phyloP scores from a whole-genome alignment of 1,140 invertebrate genomes.

The Trichomalopsis sarcophagae region DNA sequence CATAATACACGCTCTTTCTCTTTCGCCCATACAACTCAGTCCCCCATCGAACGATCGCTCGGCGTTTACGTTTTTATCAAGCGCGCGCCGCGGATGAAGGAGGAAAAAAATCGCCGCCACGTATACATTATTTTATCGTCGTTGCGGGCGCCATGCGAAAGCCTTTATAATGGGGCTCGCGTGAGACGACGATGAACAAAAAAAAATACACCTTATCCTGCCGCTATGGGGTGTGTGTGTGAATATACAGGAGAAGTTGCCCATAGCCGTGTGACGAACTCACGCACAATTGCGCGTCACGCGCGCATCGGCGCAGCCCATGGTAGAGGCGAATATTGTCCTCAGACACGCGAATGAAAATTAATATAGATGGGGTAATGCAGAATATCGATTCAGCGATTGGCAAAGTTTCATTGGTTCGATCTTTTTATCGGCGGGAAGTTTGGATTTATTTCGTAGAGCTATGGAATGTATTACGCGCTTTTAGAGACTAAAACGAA shows the following conservation, averaged over 20 bases:
- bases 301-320: neutral
- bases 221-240: neutral
- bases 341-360: neutral
- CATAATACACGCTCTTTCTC: neutral
- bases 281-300: neutral
- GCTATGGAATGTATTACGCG: neutral
- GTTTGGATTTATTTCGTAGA: neutral
- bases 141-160: neutral
- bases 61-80: neutral
- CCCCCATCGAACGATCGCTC: neutral
- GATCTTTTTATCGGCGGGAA: neutral
- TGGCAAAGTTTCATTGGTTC: neutral
- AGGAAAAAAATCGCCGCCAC: neutral
- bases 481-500: no score
- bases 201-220: neutral
- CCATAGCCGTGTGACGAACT: neutral
- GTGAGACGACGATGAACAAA: neutral
- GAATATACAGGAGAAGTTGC: neutral
- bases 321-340: neutral
- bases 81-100: neutral
- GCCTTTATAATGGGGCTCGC: neutral
- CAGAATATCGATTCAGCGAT: neutral
- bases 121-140: slow-evolving; percentile 4
- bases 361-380: neutral
- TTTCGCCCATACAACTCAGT: neutral